Base-by-base conservation (phyloP, 2,113 vertebrate species). In the Fulmarus glacialis region DNA sequence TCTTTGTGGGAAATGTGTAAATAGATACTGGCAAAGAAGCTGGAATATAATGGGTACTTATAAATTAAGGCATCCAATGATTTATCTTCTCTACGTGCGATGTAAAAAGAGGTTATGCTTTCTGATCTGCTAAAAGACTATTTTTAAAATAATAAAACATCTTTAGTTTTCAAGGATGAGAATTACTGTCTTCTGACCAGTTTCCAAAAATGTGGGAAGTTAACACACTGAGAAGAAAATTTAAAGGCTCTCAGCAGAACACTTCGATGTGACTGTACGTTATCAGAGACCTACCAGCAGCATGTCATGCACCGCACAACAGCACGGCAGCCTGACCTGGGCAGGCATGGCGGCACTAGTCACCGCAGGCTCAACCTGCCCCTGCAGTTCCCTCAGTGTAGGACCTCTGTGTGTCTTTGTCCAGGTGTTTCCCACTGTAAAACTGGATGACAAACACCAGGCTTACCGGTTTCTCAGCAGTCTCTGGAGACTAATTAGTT, bases 1-100 rank as follows among this genome's bases (percentile, higher is more conserved):
- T 96, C 94, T 96, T 97, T 97, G 96, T 97, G 92, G 81, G 92
- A 86, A 93, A 82, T 90, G 79, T 93, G 78, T 97, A 95, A 94
- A 93, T 91, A 77, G 79, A 97, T 67, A 96, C 94, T 97, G 97
- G 97, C 93, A 95, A 93, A 67, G 94, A 82, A 95, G 58, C 92
- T 95, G 96, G 63, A 91, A 93, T 97, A 89, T 97, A 84, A 95
- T 97, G 97, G 94, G 63, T 64, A 56, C 89, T 96, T 82, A 96
- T 55, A 98, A 97, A 97, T 97, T 94, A 95, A 97, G 78, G 59
- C 91, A 94, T 75, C 92, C 68, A 22, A 47, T 85, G 81, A 97
- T 97, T 98, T 95, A 96, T 96, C 95, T 55, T 81, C 89, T 77
- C 78, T 94, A 91, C 27, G 55, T 95, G 94, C 38, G 1, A 62